Evolutionary conservation across 2,113 vertebrate species (phyloP), one percentile per base, ranked within the genome.

Genomic region (Gila orcuttii): DNA sequence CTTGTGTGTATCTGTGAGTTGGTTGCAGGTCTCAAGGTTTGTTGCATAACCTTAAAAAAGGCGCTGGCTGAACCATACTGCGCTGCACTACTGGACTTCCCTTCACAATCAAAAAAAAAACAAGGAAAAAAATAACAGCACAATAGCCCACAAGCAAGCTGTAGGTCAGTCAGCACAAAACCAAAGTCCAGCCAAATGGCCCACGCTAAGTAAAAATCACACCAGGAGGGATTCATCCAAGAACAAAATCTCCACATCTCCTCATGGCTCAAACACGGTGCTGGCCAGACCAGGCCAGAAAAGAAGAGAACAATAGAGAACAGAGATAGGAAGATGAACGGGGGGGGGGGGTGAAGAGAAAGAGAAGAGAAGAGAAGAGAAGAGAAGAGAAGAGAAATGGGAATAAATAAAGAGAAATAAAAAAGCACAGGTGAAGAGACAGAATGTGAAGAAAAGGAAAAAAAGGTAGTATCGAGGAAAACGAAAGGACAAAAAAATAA

Each of bases 161-260:
- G 23, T 78, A 79, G 75, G 84, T 78, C 64, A 21, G 47, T 79
- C 62, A 78, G 60, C 21, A 79, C 1, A 64, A 31, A 69, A 23
- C 21, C 31, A 45, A 62, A 50, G 31, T 69, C n/a, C 62, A 19
- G 81, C 80, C 74, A 83, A 87, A 78, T 64, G 57, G 31, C 31
- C 59, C 21, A 69, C 33, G 80, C 80, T 28, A 28, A 83, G 23
- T 11, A 66, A 76, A 83, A 83, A 47, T 69, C 60, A 69, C 60
- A 68, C 80, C 42, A 47, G 17, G 47, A 71, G 36, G 60, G 64
- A 81, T 74, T 66, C 13, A 57, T 85, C 57, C 60, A 78, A 33
- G 28, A 52, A 84, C 17, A 47, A 77, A 79, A 47, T 64, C 74
- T 79, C 73, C 31, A 25, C n/a, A 68, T 71, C 75, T 79, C 74